Percentiles rank a stretch among this genome's conserved stretches.
These are phyloP conservation scores for Perdita meconis DNA, from an alignment of 2,888 invertebrate genomes.

Conservation along the genomic window DNA sequence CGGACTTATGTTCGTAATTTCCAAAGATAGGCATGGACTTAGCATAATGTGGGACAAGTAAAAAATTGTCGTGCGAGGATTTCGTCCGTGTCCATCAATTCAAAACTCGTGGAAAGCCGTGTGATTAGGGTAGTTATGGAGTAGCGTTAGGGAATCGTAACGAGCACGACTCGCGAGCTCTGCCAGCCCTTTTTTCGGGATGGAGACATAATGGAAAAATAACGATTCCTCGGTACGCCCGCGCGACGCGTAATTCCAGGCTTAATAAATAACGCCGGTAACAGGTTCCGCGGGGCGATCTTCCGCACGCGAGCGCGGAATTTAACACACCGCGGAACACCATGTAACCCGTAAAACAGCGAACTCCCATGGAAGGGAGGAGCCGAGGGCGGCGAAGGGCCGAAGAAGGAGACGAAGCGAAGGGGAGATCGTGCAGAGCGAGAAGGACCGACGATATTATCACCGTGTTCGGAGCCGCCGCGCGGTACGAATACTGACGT, in stretches of 20 bases:
- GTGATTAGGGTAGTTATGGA: constrained; percentile 12
- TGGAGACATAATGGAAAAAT: constrained; percentile 55
- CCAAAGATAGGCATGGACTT: neutral
- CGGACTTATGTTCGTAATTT: too few species aligned
- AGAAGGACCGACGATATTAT: constrained; percentile 56
- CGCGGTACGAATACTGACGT: constrained; percentile 61
- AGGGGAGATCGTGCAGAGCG: constrained; percentile 17
- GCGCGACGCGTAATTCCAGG: constrained; percentile 43
- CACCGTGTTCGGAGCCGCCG: constrained; percentile 34
- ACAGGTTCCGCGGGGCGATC: constrained; percentile 34
- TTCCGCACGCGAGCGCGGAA: constrained; percentile 41
- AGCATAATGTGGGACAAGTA: neutral
- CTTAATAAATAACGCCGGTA: constrained; percentile 58
- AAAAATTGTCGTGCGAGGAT: constrained; percentile 2
- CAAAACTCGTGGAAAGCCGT: constrained; percentile 15
- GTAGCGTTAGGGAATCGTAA: neutral
- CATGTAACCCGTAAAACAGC: constrained; percentile 51
- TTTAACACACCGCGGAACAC: constrained; percentile 54
- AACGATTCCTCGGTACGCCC: constrained; percentile 43
- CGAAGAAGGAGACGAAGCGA: neutral
- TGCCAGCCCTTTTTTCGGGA: constrained; percentile 33
- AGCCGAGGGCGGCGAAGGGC: neutral
- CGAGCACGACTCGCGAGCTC: neutral
- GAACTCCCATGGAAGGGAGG: neutral
- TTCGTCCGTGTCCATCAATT: constrained; percentile 24